These are phyloP conservation scores for Diplodus sargus DNA, from an alignment of 2,797 vertebrate species.

Conservation along the genomic window DNA sequence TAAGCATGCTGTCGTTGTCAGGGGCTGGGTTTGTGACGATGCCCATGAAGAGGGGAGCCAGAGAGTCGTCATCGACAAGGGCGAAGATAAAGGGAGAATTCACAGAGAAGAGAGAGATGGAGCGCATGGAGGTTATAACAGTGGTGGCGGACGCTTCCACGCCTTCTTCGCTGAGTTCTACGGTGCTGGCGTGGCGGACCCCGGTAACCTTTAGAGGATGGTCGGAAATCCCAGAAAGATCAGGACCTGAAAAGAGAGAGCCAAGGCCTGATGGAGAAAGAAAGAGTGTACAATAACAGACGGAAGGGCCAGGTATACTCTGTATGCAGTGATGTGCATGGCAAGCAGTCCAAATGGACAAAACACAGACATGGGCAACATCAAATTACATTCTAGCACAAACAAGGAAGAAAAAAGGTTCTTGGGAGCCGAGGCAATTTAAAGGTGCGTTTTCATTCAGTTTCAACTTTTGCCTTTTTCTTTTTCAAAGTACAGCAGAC, in stretches of 20 bases:
- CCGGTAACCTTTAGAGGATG: slow-evolving; percentile 86
- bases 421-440: background rate
- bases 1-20: slow-evolving; percentile 50
- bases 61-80: slow-evolving; percentile 86
- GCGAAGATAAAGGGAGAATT: slow-evolving; percentile 92
- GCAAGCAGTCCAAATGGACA: background rate
- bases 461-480: too few species aligned
- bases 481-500: too few species aligned
- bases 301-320: background rate
- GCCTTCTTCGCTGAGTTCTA: slow-evolving; percentile 91
- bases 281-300: background rate
- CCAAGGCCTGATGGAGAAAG: slow-evolving; percentile 83
- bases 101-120: slow-evolving; percentile 85
- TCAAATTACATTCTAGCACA: background rate
- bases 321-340: background rate
- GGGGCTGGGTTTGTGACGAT: slow-evolving; percentile 90
- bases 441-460: too few species aligned
- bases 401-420: background rate
- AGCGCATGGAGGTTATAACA: slow-evolving; percentile 83
- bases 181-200: slow-evolving; percentile 87
- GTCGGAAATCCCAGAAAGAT: slow-evolving; percentile 87
- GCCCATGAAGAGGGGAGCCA: slow-evolving; percentile 90
- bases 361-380: background rate
- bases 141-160: slow-evolving; percentile 90
- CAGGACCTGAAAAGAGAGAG: slow-evolving; percentile 87